Conservation (phyloP, 2,113 vertebrate species). For the Numida meleagris region DNA sequence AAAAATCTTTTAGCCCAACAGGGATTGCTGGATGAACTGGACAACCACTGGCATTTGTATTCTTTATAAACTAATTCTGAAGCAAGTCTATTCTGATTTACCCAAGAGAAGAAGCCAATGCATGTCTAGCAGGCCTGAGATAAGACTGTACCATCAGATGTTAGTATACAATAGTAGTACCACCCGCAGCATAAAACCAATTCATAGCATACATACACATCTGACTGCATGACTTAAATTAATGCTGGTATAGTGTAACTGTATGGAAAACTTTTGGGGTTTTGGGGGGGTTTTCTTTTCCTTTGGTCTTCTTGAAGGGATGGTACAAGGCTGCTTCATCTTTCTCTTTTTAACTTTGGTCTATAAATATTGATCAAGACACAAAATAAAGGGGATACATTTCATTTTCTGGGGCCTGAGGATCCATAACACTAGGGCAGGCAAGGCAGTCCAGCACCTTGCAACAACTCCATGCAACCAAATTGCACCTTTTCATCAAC, state of each 20-base stretch:
- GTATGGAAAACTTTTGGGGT: not conserved
- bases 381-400: not conserved
- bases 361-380: not conserved
- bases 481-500: not conserved
- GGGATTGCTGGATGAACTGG: not conserved
- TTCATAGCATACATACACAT: no score
- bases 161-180: not conserved
- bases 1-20: conserved; percentile 3
- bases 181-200: not conserved
- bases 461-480: not conserved
- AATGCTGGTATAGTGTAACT: not conserved
- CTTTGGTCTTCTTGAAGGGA: not conserved
- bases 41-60: not conserved
- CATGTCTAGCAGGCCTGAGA: not conserved
- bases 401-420: not conserved
- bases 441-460: not conserved
- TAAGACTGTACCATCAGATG: fast-evolving
- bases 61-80: not conserved
- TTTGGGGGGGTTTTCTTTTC: not conserved
- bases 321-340: not conserved
- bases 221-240: fast-evolving
- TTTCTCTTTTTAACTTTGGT: not conserved
- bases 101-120: not conserved
- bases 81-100: not conserved
- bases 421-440: not conserved